Evolutionary conservation across 2,113 vertebrate species (phyloP).

Genomic region (Sialia sialis): DNA sequence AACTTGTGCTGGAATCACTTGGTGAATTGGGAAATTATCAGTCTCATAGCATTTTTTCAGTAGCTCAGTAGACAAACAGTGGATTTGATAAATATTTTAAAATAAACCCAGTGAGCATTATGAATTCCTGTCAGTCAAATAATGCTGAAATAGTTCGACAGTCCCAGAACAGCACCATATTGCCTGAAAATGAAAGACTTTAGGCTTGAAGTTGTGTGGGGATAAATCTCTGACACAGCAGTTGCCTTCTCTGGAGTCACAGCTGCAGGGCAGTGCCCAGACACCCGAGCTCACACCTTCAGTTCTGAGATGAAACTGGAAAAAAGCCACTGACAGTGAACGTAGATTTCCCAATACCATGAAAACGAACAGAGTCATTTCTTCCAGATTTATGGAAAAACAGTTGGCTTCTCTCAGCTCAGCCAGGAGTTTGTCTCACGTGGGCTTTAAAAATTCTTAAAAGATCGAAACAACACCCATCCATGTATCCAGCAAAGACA

Average conservation of each 20-base stretch:
- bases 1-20: not conserved
- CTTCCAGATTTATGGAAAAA: conserved; percentile 20
- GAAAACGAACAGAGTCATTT: not conserved
- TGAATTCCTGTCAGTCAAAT: not conserved
- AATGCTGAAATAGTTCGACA: not conserved
- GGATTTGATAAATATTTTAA: not conserved
- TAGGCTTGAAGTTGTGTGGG: not conserved
- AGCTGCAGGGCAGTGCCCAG: not conserved
- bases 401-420: not conserved
- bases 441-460: conserved; percentile 4
- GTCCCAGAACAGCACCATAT: not conserved
- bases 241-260: not conserved
- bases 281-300: not conserved
- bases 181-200: not conserved
- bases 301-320: not conserved
- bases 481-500: not conserved
- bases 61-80: not conserved
- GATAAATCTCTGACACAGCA: not conserved
- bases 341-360: not conserved
- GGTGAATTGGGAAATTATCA: not conserved
- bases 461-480: not conserved
- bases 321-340: not conserved
- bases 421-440: not conserved
- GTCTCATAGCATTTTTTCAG: not conserved
- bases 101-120: not conserved